phyloP scores from a whole-genome alignment of 2,113 vertebrate genomes.

The Struthidea cinerea region DNA sequence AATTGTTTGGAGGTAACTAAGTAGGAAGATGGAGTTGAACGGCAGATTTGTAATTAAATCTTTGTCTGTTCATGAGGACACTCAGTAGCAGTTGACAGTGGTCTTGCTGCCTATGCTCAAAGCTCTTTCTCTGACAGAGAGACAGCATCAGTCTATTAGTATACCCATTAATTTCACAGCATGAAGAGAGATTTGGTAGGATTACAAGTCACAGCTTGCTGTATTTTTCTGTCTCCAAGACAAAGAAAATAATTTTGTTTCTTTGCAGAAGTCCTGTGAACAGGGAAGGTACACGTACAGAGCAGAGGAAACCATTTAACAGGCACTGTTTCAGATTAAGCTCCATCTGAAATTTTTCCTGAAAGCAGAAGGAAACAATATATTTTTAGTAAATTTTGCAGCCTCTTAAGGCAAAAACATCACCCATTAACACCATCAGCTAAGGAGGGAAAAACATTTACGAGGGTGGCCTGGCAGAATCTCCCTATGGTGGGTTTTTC shows the following conservation, averaged over 20 bases:
- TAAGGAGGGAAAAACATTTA: not conserved
- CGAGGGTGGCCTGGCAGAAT: not conserved
- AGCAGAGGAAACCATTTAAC: not conserved
- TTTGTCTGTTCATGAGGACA: not conserved
- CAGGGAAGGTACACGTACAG: not conserved
- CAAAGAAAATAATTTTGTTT: not conserved
- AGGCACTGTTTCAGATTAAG: not conserved
- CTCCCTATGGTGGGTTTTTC: not conserved
- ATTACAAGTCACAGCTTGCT: not conserved
- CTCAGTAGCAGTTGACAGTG: not conserved
- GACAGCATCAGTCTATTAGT: not conserved
- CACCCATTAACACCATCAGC: not conserved
- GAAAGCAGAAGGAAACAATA: not conserved
- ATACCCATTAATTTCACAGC: not conserved
- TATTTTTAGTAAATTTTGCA: not conserved
- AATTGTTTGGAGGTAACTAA: not conserved
- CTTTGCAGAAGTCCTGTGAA: not conserved
- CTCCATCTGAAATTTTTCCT: not conserved
- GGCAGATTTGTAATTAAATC: not conserved
- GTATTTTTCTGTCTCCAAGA: not conserved
- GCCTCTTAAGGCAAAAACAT: not conserved
- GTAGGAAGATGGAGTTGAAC: not conserved
- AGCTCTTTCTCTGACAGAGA: not conserved
- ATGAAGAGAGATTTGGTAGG: not conserved
- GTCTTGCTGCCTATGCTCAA: not conserved